These are phyloP conservation scores for Mesoligia furuncula DNA, from an alignment of 2,888 invertebrate genomes.

Conservation along the genomic window DNA sequence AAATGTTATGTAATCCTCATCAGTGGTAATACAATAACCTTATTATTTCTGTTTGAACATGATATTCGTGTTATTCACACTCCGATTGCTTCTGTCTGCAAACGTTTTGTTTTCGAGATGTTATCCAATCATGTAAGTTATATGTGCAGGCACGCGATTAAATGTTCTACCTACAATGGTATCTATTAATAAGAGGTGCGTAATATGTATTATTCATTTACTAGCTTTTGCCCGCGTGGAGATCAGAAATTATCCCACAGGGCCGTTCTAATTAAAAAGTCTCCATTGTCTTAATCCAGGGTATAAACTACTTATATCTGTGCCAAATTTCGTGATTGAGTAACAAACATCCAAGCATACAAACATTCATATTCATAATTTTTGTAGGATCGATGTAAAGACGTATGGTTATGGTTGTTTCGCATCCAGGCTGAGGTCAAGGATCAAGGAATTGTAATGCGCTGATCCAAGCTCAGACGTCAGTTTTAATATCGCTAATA, in stretches of 20 bases:
- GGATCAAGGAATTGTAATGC: neutral
- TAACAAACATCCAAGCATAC: too few relatives aligned
- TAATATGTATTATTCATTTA: too few relatives aligned
- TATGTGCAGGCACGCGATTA: conserved; percentile 1
- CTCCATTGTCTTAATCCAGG: too few relatives aligned
- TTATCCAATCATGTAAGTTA: conserved; percentile 30
- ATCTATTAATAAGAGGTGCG: neutral
- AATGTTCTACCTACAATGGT: neutral
- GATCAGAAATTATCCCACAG: too few relatives aligned
- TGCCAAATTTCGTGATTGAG: too few relatives aligned
- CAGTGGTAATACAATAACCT: conserved; percentile 42
- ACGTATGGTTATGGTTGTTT: neutral
- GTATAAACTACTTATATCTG: too few relatives aligned
- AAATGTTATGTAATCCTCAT: conserved; percentile 34
- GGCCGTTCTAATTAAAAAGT: too few relatives aligned
- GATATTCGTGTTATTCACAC: conserved; percentile 41
- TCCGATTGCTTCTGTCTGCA: conserved; percentile 20
- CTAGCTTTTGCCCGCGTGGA: too few relatives aligned
- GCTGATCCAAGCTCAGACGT: neutral
- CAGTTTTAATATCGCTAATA: neutral
- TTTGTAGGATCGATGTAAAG: too few relatives aligned
- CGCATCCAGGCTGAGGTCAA: neutral
- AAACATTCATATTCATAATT: too few relatives aligned
- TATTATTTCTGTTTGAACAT: conserved; percentile 43
- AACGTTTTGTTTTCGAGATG: conserved; percentile 26